These are phyloP conservation scores for Thryonomys swinderianus DNA, from an alignment of 2,113 vertebrate genomes.

Conservation along the genomic window DNA sequence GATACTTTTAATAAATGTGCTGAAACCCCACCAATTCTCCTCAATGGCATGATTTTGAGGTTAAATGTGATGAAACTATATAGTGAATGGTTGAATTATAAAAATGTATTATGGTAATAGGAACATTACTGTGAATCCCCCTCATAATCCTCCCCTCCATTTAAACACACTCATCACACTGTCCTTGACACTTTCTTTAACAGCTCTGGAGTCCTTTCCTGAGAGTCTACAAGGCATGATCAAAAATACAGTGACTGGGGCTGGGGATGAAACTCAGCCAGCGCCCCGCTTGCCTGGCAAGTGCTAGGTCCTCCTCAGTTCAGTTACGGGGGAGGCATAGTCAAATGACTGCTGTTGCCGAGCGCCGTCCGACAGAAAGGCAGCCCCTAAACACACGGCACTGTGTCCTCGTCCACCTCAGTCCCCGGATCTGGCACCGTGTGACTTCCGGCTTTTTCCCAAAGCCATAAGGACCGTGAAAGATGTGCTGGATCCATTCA, in stretches of 20 bases:
- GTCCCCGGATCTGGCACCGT: background rate
- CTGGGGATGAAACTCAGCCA: no score
- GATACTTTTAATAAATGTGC: background rate
- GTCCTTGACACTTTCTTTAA: background rate
- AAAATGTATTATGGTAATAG: background rate
- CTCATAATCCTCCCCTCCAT: background rate
- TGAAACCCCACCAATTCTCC: background rate
- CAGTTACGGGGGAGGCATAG: no score
- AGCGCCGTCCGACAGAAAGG: background rate
- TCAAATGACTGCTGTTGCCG: background rate
- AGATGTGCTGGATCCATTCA: background rate
- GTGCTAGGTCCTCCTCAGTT: no score
- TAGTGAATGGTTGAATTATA: background rate
- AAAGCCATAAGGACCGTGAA: background rate
- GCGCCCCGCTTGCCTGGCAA: no score
- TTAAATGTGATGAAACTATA: background rate
- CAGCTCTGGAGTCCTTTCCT: background rate
- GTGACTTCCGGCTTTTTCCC: background rate
- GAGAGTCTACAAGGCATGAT: background rate
- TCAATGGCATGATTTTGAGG: background rate
- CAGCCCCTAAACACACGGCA: background rate
- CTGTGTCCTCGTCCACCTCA: background rate
- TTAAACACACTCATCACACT: background rate
- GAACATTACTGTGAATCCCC: background rate
- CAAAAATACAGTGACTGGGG: background rate